Conservation (phyloP, 1,140 invertebrate genomes). For the Campoletis sonorensis region DNA sequence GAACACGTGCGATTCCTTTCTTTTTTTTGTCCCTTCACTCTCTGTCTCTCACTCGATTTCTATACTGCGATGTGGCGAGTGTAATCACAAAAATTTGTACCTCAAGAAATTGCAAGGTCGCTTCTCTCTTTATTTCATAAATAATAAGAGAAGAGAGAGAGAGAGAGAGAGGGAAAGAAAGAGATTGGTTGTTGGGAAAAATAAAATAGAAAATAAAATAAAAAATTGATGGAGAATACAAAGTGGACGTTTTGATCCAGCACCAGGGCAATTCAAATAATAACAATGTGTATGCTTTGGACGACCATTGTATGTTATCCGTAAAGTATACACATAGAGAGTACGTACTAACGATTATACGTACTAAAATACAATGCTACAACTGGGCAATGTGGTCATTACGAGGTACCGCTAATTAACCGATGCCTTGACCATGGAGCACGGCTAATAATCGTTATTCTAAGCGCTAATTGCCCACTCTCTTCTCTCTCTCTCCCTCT, state of each 20-base stretch:
- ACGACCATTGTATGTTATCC: slow-evolving; percentile 21
- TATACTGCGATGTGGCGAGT: background rate
- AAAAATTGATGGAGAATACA: background rate
- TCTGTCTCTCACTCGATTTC: background rate
- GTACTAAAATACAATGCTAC: slow-evolving; percentile 22
- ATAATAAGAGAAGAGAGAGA: background rate
- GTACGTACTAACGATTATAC: slow-evolving; percentile 6
- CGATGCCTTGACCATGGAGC: slow-evolving; percentile 41
- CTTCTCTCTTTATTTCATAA: background rate
- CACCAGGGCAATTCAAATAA: slow-evolving; percentile 30
- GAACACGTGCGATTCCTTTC: slow-evolving; percentile 1
- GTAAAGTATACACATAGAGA: background rate
- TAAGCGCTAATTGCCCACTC: slow-evolving; percentile 33
- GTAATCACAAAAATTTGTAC: slow-evolving; percentile 33
- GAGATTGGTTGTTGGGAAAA: background rate
- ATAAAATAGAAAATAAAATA: slow-evolving; percentile 14
- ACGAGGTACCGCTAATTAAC: slow-evolving; percentile 33
- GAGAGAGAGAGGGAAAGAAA: background rate
- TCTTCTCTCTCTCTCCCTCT: slow-evolving; percentile 11
- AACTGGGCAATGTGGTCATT: slow-evolving; percentile 31
- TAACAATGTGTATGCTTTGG: slow-evolving; percentile 23
- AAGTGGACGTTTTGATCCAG: slow-evolving; percentile 36
- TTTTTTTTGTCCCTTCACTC: background rate
- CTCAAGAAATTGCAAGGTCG: background rate
- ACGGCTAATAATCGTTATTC: slow-evolving; percentile 43